A percentile compares a stretch with the other conserved stretches of the same genome.
phyloP scores from a whole-genome alignment of 2,888 invertebrate species.

The Tenthredo amoena region DNA sequence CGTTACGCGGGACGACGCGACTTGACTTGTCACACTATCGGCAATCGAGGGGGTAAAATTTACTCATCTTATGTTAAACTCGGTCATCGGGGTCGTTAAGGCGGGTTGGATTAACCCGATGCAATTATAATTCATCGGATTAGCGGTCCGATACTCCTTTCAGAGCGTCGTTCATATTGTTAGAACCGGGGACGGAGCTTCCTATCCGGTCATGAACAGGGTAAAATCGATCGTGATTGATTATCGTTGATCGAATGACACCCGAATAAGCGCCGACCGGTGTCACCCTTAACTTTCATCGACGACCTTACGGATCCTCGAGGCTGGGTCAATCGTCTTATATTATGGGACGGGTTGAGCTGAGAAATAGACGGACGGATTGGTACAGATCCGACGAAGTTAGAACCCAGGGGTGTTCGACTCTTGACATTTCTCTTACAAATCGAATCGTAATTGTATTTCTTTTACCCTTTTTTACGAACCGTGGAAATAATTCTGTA shows the following conservation, averaged over 20 bases:
- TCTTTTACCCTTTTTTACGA: too few relatives aligned
- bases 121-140: background rate
- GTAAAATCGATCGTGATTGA: conserved; percentile 35
- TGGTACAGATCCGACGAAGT: background rate
- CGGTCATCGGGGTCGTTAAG: background rate
- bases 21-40: background rate
- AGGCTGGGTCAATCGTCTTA: background rate
- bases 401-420: background rate
- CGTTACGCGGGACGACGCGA: background rate
- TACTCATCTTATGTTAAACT: background rate
- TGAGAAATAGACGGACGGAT: background rate
- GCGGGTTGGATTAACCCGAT: background rate
- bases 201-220: background rate
- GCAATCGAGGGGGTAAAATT: background rate
- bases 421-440: too few relatives aligned
- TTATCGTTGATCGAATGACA: conserved; percentile 14
- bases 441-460: too few relatives aligned
- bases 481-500: too few relatives aligned
- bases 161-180: background rate
- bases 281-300: background rate
- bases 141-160: background rate
- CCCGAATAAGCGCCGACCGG: background rate
- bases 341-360: background rate
- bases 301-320: background rate
- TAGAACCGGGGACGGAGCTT: background rate